phyloP scores from a whole-genome alignment of 2,888 invertebrate genomes.

The Ryuthela nishihirai region DNA sequence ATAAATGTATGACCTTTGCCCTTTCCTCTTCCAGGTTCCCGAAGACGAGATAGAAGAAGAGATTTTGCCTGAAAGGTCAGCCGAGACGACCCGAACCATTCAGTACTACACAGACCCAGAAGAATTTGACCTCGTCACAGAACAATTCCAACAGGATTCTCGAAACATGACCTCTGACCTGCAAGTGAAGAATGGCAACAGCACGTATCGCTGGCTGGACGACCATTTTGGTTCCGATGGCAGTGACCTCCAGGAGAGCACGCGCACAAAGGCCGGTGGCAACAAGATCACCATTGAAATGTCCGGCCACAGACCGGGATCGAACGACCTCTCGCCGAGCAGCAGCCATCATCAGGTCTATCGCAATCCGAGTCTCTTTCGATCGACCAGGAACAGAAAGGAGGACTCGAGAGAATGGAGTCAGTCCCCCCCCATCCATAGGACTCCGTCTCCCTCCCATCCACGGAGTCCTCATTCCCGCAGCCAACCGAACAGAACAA shows the following conservation, averaged over 20 bases:
- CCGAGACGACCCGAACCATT: slow-evolving; percentile 20
- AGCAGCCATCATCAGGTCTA: too few species aligned
- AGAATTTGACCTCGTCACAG: slow-evolving; percentile 20
- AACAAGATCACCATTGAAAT: slow-evolving; percentile 34
- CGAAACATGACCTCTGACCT: background rate
- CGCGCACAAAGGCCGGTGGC: slow-evolving; percentile 30
- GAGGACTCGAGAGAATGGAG: too few species aligned
- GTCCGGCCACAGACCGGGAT: slow-evolving; percentile 24
- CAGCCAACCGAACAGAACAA: slow-evolving; percentile 10
- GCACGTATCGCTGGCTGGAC: slow-evolving; percentile 24
- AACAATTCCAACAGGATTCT: slow-evolving; percentile 23
- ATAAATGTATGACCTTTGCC: background rate
- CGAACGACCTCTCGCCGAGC: slow-evolving; percentile 27
- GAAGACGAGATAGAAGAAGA: slow-evolving; percentile 35
- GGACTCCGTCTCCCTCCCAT: slow-evolving; percentile 27
- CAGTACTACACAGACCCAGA: slow-evolving; percentile 33
- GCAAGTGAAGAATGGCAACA: slow-evolving; percentile 13
- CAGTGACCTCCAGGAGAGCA: slow-evolving; percentile 29
- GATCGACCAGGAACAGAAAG: too few species aligned
- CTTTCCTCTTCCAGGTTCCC: slow-evolving; percentile 39
- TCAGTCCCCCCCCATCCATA: too few species aligned
- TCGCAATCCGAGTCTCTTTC: too few species aligned
- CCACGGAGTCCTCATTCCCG: slow-evolving; percentile 19
- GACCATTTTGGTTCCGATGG: slow-evolving; percentile 29
- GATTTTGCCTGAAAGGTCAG: slow-evolving; percentile 26